Evolutionary conservation across 2,797 vertebrate species (phyloP), one percentile per base, ranked within the genome.

Genomic region (Alauda arvensis): DNA sequence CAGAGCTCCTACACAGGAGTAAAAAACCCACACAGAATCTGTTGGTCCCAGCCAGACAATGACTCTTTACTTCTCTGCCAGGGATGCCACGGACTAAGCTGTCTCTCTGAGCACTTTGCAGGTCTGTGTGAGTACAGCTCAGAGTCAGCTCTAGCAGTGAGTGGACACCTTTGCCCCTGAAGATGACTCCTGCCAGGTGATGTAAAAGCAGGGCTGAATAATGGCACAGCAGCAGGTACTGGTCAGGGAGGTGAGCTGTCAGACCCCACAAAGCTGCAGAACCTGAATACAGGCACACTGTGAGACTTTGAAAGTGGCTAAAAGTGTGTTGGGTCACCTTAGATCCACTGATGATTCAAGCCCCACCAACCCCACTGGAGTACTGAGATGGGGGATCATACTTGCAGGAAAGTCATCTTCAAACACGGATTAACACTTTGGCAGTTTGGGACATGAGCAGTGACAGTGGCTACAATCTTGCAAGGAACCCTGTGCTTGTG

Each of bases 201-300:
- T 26, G 16, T 43, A 56, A 65, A 71, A 82, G 4, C 33, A 8
- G 26, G 25, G 23, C 26, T 77, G 40, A 51, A 33, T 51, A 46
- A 51, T 5, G 51, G 25, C 40, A 69, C 52, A 63, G 25, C 45
- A 52, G 37, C 29, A 39, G 43, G 18, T 56, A 6, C 31, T 79
- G 49, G 40, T 66, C 33, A 29, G 23, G 34, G 19, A 21, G 8
- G 21, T 33, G 42, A 48, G 8, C 23, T 74, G 2, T 40, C 33
- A 15, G 14, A 53, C 21, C n/a, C 39, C 34, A 61, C 24, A 61
- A 53, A 56, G 51, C 3, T 70, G 40, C 4, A 10, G 55, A 62
- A 14, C 48, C 49, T 71, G 46, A 57, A 57, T 57, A 10, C 6
- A 42, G 4, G 18, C 0, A 0, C 10, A 6, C 25, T 33, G 13